phyloP scores from a whole-genome alignment of 2,797 vertebrate genomes.

The Neostethus bicornis region DNA sequence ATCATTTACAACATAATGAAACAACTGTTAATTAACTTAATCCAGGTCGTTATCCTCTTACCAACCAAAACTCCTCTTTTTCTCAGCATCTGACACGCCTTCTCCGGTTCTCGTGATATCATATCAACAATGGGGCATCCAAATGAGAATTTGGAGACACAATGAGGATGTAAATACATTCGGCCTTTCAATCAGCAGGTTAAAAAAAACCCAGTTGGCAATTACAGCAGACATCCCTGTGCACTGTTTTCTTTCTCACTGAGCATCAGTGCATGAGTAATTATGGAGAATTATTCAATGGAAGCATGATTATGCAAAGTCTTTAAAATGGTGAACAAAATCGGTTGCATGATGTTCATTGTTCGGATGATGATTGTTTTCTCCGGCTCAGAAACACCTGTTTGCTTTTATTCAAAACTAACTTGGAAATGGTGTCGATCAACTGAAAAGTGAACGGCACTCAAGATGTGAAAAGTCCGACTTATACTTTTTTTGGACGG shows the following conservation, averaged over 20 bases:
- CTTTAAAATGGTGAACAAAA: constrained; percentile 77
- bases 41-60: no score
- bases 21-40: no score
- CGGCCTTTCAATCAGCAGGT: constrained; percentile 56
- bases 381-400: constrained; percentile 78
- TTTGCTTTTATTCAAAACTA: constrained; percentile 78
- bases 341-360: constrained; percentile 76
- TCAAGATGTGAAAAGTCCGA: constrained; percentile 28
- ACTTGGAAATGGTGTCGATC: constrained; percentile 76
- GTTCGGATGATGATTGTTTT: constrained; percentile 75
- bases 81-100: constrained; percentile 17
- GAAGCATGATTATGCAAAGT: constrained; percentile 80
- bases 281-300: constrained; percentile 81
- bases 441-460: constrained; percentile 55
- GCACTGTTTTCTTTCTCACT: constrained; percentile 52
- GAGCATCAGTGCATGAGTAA: constrained; percentile 73
- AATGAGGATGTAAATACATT: constrained; percentile 54
- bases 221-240: constrained; percentile 54
- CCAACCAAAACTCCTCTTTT: constrained; percentile 9
- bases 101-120: constrained; percentile 42
- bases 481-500: no score
- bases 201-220: constrained; percentile 60
- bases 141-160: constrained; percentile 56
- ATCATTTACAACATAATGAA: no score
- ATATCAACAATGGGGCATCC: constrained; percentile 45